Percentiles rank a stretch among this genome's conserved stretches.
These are phyloP conservation scores for Drosophila kohkoa DNA, from an alignment of 1,140 invertebrate species.

Conservation along the genomic window DNA sequence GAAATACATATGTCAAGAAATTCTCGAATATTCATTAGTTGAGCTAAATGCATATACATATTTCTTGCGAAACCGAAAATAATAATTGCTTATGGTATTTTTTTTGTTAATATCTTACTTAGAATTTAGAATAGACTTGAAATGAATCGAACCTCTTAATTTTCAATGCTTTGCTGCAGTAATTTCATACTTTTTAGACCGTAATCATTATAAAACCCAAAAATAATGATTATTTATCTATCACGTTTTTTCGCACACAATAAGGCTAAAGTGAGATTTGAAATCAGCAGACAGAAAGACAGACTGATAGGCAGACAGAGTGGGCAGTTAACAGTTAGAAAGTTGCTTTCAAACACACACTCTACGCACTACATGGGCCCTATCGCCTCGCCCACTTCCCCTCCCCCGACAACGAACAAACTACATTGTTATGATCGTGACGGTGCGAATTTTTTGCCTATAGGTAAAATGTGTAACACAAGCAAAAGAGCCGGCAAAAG, in stretches of 20 bases:
- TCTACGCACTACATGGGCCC: slow-evolving; percentile 9
- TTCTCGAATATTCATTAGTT: slow-evolving; percentile 59
- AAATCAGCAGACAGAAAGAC: slow-evolving; percentile 11
- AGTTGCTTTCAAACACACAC: slow-evolving; percentile 35
- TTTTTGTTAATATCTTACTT: no score
- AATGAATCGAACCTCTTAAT: no score
- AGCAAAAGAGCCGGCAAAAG: slow-evolving; percentile 31
- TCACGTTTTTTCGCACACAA: no score
- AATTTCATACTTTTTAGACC: no score
- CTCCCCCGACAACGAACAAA: neutral
- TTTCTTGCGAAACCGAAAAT: no score
- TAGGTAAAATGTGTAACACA: slow-evolving; percentile 7
- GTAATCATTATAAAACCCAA: no score
- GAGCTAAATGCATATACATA: no score
- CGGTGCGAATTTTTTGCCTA: slow-evolving; percentile 19
- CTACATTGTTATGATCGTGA: slow-evolving; percentile 35
- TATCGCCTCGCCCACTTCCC: neutral
- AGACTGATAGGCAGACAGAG: neutral
- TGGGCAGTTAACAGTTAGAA: slow-evolving; percentile 22
- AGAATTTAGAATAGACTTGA: no score
- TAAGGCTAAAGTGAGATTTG: no score
- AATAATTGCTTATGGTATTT: no score
- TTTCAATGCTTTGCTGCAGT: no score
- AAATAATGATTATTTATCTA: no score
- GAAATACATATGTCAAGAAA: slow-evolving; percentile 18